Evolutionary conservation across 2,888 invertebrate species (phyloP).

Genomic region (Zhengitettix transpicula): DNA sequence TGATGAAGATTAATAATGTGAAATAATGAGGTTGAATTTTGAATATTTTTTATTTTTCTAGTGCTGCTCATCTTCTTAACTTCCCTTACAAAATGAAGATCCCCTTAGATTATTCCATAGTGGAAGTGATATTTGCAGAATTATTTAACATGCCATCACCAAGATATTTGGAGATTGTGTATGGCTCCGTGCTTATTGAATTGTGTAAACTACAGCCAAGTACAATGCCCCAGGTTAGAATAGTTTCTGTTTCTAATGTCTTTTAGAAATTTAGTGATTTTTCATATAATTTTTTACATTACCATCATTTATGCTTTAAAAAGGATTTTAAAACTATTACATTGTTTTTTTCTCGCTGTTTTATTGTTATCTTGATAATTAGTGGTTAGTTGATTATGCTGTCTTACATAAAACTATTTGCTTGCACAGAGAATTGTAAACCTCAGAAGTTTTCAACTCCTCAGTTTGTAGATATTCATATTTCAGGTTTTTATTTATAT

Average conservation of each 20-base stretch:
- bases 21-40: too few species aligned
- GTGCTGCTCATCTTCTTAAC: constrained; percentile 75
- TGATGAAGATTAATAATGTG: too few species aligned
- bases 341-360: too few species aligned
- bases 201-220: constrained; percentile 92
- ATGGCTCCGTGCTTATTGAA: constrained; percentile 90
- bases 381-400: too few species aligned
- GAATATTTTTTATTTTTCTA: constrained; percentile 18
- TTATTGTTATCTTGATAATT: too few species aligned
- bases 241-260: neutral
- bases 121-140: constrained; percentile 91
- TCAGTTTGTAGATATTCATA: neutral
- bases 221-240: constrained; percentile 75
- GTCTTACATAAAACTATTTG: neutral
- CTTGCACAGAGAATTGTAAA: neutral
- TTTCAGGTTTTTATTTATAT: neutral
- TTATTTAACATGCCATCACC: constrained; percentile 84
- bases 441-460: neutral
- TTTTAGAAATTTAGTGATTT: neutral
- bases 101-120: constrained; percentile 93
- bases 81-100: constrained; percentile 89
- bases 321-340: too few species aligned
- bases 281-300: too few species aligned
- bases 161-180: constrained; percentile 77
- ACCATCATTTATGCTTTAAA: too few species aligned